phyloP scores from a whole-genome alignment of 2,113 vertebrate species.

The Nansenia antarctica region DNA sequence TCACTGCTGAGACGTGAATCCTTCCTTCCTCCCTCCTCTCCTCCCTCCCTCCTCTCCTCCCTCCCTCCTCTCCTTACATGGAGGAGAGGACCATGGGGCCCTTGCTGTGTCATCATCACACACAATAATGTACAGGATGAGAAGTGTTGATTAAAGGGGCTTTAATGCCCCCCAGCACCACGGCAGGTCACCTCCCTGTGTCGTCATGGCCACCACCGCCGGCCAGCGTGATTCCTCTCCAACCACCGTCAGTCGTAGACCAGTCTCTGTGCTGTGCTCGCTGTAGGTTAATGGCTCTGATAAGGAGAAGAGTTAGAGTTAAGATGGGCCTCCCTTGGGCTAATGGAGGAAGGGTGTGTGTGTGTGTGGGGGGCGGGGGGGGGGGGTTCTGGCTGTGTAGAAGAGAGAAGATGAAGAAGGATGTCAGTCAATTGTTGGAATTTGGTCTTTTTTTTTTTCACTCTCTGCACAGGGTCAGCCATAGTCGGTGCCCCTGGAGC shows the following conservation, averaged over 20 bases:
- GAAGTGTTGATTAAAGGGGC: conserved; percentile 12
- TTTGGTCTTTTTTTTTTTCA: too few species aligned
- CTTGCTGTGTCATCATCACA: conserved; percentile 16
- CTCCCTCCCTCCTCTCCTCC: conserved; percentile 7
- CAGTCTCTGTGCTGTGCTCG: background rate
- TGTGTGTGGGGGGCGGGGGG: too few species aligned
- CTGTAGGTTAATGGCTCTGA: background rate
- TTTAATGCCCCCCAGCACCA: background rate
- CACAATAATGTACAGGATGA: conserved; percentile 20
- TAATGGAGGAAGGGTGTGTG: too few species aligned
- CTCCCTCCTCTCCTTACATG: background rate
- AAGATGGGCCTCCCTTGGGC: too few species aligned
- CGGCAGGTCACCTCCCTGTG: background rate
- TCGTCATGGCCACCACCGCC: background rate
- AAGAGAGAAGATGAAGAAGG: too few species aligned
- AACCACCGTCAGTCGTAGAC: background rate
- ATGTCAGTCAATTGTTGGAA: too few species aligned
- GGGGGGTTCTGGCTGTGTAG: too few species aligned
- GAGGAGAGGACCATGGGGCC: conserved; percentile 19
- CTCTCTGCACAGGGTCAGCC: too few species aligned
- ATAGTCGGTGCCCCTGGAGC: too few species aligned
- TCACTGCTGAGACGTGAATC: too few species aligned
- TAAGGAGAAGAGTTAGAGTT: background rate
- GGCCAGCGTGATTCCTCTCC: background rate
- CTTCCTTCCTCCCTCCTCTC: conserved; percentile 2